Evolutionary conservation across 2,113 vertebrate genomes (phyloP), one percentile per base, ranked within the genome.

Genomic region (Plecotus auritus): DNA sequence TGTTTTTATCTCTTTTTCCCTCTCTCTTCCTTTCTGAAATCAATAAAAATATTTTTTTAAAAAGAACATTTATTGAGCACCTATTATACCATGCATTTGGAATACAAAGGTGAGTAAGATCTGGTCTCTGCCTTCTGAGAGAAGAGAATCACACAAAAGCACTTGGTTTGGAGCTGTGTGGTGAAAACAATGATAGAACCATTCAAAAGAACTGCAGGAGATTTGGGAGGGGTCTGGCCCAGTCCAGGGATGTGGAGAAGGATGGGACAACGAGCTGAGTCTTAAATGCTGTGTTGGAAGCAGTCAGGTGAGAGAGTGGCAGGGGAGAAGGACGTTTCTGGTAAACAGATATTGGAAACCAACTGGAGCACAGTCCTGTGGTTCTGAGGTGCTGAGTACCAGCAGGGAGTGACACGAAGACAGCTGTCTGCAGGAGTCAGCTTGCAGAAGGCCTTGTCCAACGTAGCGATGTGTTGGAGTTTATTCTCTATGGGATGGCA

Each of bases 291-390:
- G 30, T 35, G 42, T n/a, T 86, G 40, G 67, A 73, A 28, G 20
- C 6, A 47, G 35, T 54, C 80, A 85, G 64, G 54, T 5, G 40
- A 56, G 10, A 78, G 32, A 51, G 23, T 64, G 23, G 22, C 10
- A 45, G 7, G 30, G 35, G 9, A 78, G 7, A 30, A n/a, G 26
- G 13, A 20, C 11, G 26, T 40, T 42, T 42, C 37, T n/a, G 42
- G 32, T 7, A 0, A 69, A 76, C 37, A 56, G 23, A 8, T 7
- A 0, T 1, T 13, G 35, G 66, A 37, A 54, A 84, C 70, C 45
- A 56, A 35, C 9, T 6, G 17, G 26, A 45, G 16, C 16, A 11
- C 13, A 6, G 20, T 51, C 32, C 3, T 5, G 0, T 5, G 28
- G 16, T 42, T 45, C 80, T 23, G 35, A 73, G 13, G 40, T 61